Evolutionary conservation across 2,797 vertebrate species (phyloP).

Genomic region (Halcyon badia): DNA sequence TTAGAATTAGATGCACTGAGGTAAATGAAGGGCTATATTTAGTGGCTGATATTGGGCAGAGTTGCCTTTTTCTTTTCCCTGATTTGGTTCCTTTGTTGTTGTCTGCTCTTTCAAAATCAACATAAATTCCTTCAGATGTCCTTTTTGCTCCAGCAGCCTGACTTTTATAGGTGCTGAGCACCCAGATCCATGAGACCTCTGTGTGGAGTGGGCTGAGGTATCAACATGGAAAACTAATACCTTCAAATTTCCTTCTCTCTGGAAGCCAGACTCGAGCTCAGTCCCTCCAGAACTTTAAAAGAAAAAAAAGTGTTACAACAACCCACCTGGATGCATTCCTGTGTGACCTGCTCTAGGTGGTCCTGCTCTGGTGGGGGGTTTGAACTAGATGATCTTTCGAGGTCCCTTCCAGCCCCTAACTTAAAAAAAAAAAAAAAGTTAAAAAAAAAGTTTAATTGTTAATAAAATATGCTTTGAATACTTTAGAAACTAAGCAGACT

Average conservation of each 20-base stretch:
- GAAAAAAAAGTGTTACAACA: not conserved
- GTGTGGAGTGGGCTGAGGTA: not conserved
- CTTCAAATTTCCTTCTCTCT: constrained; percentile 9
- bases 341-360: too few relatives aligned
- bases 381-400: too few relatives aligned
- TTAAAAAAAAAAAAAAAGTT: too few relatives aligned
- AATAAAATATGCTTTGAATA: not conserved
- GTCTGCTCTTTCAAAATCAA: constrained; percentile 73
- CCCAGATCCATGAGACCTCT: constrained; percentile 5
- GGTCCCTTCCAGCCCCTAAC: too few relatives aligned
- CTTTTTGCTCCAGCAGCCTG: constrained; percentile 39
- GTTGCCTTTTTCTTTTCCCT: constrained; percentile 55
- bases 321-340: too few relatives aligned
- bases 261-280: not conserved
- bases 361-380: too few relatives aligned
- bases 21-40: constrained; percentile 78
- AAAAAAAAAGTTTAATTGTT: not conserved
- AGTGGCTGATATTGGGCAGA: constrained; percentile 69
- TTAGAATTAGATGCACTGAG: constrained; percentile 81
- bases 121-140: constrained; percentile 61
- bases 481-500: not conserved
- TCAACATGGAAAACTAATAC: constrained; percentile 41
- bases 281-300: not conserved
- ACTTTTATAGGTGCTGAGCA: constrained; percentile 26
- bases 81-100: constrained; percentile 75